phyloP scores from a whole-genome alignment of 1,140 invertebrate genomes.

The Ruditapes philippinarum region DNA sequence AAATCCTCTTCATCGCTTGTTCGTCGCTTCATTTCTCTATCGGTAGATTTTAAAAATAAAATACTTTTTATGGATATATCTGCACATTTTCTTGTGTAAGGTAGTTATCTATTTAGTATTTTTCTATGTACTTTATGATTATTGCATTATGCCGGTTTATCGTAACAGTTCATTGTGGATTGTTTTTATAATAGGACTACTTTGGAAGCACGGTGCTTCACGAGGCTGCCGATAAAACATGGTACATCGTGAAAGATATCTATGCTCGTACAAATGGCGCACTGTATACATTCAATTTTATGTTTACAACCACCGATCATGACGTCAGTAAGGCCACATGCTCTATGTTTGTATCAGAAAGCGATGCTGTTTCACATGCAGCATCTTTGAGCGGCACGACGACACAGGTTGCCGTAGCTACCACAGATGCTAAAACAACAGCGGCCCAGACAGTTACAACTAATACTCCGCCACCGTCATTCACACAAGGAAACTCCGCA shows the following conservation, averaged over 20 bases:
- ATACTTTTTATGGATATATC: too few relatives aligned
- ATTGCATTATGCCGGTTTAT: too few relatives aligned
- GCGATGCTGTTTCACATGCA: not conserved
- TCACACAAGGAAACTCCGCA: too few relatives aligned
- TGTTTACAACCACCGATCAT: not conserved
- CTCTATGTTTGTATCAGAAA: not conserved
- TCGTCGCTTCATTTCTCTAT: too few relatives aligned
- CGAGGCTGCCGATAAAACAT: not conserved
- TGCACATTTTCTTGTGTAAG: too few relatives aligned
- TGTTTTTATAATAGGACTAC: not conserved
- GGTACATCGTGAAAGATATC: not conserved
- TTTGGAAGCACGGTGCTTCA: not conserved
- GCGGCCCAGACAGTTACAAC: not conserved
- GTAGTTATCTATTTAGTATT: too few relatives aligned
- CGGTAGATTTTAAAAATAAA: too few relatives aligned
- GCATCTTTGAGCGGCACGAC: not conserved
- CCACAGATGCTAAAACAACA: not conserved
- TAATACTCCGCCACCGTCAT: too few relatives aligned
- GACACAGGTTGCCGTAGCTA: not conserved
- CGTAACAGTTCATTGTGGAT: too few relatives aligned
- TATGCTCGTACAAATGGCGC: not conserved
- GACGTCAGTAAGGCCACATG: not conserved
- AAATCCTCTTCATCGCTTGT: too few relatives aligned
- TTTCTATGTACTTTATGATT: too few relatives aligned
- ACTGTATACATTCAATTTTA: not conserved